A percentile compares a stretch with the other conserved stretches of the same genome.
phyloP scores from a whole-genome alignment of 37 sponge, comb jelly and placozoan genomes.

The Diacarnus erythraeanus region DNA sequence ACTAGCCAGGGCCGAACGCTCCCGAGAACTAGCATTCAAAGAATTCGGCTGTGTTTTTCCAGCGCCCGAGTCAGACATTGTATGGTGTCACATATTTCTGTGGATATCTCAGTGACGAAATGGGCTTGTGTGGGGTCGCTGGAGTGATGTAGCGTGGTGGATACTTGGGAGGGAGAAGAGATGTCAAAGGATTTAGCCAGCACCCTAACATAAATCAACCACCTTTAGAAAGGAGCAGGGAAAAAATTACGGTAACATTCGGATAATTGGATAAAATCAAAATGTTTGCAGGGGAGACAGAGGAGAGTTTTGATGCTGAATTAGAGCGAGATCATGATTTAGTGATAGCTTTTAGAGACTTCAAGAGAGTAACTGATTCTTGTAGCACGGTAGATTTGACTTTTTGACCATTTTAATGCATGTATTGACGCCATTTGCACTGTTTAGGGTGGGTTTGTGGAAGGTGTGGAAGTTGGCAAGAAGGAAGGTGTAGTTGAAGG shows the following conservation, averaged over 20 bases:
- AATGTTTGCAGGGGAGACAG: neutral
- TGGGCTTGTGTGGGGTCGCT: neutral
- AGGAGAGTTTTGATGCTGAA: conserved; percentile 12
- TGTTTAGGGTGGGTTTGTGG: conserved; percentile 36
- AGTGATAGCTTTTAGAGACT: conserved; percentile 27
- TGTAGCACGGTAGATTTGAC: conserved; percentile 8
- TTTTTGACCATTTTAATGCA: too few relatives aligned
- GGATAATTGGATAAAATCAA: conserved; percentile 31
- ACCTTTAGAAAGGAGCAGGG: conserved; percentile 1
- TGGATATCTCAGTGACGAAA: conserved; percentile 13
- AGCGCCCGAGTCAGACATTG: neutral
- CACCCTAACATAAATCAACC: neutral
- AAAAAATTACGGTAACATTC: conserved; percentile 4
- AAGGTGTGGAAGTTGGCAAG: conserved; percentile 33
- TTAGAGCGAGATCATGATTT: conserved; percentile 22
- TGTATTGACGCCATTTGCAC: neutral
- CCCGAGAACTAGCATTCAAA: neutral
- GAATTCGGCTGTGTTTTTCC: conserved; percentile 9
- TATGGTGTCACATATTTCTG: conserved; percentile 2
- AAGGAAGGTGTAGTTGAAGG: conserved; percentile 11
- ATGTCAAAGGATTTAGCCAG: conserved; percentile 34
- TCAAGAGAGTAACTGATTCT: conserved; percentile 11
- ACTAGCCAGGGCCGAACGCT: conserved; percentile 33
- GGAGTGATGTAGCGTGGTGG: conserved; percentile 10
- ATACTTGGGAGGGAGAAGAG: conserved; percentile 2